Evolutionary conservation across 2,888 invertebrate species (phyloP).

Genomic region (Choristoneura rosaceana): DNA sequence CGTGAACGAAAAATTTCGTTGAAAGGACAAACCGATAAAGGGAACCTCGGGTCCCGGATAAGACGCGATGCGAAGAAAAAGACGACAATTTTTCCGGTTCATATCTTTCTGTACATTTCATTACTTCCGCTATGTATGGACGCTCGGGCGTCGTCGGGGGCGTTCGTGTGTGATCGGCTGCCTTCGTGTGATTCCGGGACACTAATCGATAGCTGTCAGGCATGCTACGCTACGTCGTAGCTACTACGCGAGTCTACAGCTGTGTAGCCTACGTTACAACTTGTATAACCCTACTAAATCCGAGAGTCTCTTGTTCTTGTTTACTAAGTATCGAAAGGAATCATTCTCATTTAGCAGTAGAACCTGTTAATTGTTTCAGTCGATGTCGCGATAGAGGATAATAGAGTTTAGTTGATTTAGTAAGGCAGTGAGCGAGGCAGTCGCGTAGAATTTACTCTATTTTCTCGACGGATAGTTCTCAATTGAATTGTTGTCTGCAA

Average conservation of each 20-base stretch:
- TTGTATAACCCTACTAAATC: slow-evolving; percentile 57
- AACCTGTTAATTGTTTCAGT: slow-evolving; percentile 55
- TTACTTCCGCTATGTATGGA: slow-evolving; percentile 83
- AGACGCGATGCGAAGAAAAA: slow-evolving; percentile 77
- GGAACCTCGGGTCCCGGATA: slow-evolving; percentile 69
- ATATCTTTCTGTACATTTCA: slow-evolving; percentile 84
- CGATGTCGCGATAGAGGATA: slow-evolving; percentile 48
- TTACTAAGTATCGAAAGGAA: slow-evolving; percentile 16
- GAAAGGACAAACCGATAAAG: slow-evolving; percentile 73
- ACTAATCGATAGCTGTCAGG: slow-evolving; percentile 79
- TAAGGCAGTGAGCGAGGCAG: slow-evolving; percentile 51
- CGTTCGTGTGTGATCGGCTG: slow-evolving; percentile 62
- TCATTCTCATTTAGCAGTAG: slow-evolving; percentile 46
- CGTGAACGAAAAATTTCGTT: slow-evolving; percentile 58
- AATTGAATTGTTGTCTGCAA: slow-evolving; percentile 46
- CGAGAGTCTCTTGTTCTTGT: slow-evolving; percentile 55
- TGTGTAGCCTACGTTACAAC: slow-evolving; percentile 73
- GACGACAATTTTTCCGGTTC: slow-evolving; percentile 84
- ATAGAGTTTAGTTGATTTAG: slow-evolving; percentile 50
- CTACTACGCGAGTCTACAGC: slow-evolving; percentile 75
- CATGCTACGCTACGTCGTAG: slow-evolving; percentile 67
- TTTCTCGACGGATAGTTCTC: slow-evolving; percentile 47
- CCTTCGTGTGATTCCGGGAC: slow-evolving; percentile 63
- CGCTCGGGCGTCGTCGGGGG: slow-evolving; percentile 63
- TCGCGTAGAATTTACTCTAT: slow-evolving; percentile 51